phyloP scores from a whole-genome alignment of 1,140 invertebrate species.

The Vanessa tameamea region DNA sequence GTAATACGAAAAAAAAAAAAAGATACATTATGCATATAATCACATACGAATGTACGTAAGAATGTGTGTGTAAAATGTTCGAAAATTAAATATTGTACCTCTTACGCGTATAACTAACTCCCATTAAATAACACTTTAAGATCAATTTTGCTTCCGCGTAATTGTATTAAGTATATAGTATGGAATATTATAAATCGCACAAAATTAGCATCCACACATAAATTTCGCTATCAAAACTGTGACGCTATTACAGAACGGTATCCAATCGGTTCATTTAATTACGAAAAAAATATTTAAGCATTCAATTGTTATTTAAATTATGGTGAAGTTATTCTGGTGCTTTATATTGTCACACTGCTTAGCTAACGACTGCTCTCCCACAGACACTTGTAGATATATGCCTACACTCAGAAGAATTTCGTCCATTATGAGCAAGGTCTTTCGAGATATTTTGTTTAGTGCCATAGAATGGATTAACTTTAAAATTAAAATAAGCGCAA shows the following conservation, averaged over 20 bases:
- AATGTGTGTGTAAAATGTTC: neutral
- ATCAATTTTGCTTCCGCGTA: slow-evolving; percentile 31
- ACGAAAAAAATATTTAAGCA: neutral
- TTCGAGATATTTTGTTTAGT: too few species aligned
- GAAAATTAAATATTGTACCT: slow-evolving; percentile 1
- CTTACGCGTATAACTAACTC: slow-evolving; percentile 2
- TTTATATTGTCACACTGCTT: too few species aligned
- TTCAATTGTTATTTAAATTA: too few species aligned
- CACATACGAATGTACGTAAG: neutral
- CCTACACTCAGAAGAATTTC: too few species aligned
- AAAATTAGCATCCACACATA: slow-evolving; percentile 50
- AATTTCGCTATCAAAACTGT: slow-evolving; percentile 43
- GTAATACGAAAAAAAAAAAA: neutral
- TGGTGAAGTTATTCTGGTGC: too few species aligned
- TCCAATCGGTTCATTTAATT: neutral
- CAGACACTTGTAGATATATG: too few species aligned
- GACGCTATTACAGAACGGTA: slow-evolving; percentile 7
- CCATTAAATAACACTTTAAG: slow-evolving; percentile 17
- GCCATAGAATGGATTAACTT: too few species aligned
- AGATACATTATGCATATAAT: neutral
- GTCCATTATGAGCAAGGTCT: too few species aligned
- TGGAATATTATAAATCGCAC: slow-evolving; percentile 42
- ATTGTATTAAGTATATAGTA: slow-evolving; percentile 39
- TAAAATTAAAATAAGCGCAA: too few species aligned
- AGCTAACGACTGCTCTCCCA: too few species aligned